Evolutionary conservation across 2,888 invertebrate species (phyloP), one percentile per base, ranked within the genome.

Genomic region (Lycaena phlaeas): DNA sequence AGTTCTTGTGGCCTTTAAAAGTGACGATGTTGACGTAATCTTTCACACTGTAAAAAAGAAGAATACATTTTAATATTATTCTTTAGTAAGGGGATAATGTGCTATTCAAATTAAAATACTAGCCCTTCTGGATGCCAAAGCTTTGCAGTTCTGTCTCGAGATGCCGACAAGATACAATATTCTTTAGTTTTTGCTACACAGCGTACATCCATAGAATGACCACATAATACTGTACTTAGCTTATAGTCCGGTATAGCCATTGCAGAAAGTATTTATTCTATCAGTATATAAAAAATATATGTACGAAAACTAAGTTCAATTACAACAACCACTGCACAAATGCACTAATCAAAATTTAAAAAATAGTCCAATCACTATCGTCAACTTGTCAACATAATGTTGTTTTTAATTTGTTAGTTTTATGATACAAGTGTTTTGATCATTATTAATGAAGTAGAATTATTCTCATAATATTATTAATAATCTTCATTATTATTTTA

Each of bases 131-230:
- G 90, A 62, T 88, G 89, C 97, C 97, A 97, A 27, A 95, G 78
- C 75, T 93, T 93, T 1, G 93, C 91, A 10, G 94, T 94, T 69
- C 90, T 90, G 73, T 97, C 97, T 56, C 97, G 87, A 3, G 97
- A 97, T 14, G 92, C 93, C 4, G 96, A 96, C 29, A 96, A 79
- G 57, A 97, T 90, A 48, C 88, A 88, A 58, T 90, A 91, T 51
- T 91, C 90, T 45, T 86, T 77, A 4, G 86, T 78, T 7, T 85
- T 85, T 39, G 88, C 88, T 12, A 97, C 87, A 41, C 92, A 88
- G 54, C 97, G 87, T 12, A 97, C 95, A 69, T 97, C 97, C 64
- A 91, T 85, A 30, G 91, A 90, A 73, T 97, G 97, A 0, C 94
- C 95, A 52, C 81, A 75, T 39, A 96, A 77, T 52, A 90, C 88